Evolutionary conservation across 2,797 vertebrate species (phyloP).

Genomic region (Ibycter americanus): DNA sequence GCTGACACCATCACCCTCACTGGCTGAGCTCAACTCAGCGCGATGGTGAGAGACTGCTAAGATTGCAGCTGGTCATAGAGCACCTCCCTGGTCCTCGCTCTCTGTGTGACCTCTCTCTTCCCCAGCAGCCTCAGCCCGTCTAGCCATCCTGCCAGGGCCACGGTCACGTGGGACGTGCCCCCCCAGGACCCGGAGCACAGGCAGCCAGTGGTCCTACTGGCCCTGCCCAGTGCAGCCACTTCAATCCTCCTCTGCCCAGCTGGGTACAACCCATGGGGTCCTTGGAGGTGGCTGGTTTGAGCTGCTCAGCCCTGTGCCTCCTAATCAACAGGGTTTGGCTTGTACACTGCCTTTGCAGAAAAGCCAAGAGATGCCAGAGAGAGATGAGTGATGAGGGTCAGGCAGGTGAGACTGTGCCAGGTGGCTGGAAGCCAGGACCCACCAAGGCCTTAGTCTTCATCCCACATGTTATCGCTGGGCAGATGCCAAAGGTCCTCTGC

Average conservation of each 20-base stretch:
- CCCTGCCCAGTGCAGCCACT: not conserved
- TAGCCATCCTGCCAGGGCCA: rapidly evolving
- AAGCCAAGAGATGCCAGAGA: not conserved
- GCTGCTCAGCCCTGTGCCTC: not conserved
- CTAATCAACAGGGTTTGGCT: rapidly evolving
- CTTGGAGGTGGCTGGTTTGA: not conserved
- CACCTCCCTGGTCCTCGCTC: not conserved
- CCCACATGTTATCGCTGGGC: not conserved
- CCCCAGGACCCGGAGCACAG: not conserved
- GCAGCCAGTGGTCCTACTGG: not conserved
- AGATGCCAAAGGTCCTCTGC: not conserved
- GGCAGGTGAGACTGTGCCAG: not conserved
- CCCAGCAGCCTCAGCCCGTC: rapidly evolving
- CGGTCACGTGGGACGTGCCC: rapidly evolving
- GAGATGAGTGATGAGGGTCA: not conserved
- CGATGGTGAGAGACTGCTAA: rapidly evolving
- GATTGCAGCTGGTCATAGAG: not conserved
- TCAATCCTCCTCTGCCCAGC: too few species aligned
- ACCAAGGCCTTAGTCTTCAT: too few species aligned
- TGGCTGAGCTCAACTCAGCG: not conserved
- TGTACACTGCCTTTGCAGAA: not conserved
- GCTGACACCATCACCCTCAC: not conserved
- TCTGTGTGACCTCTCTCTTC: not conserved
- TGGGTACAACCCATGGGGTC: not conserved
- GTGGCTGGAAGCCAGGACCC: not conserved